Evolutionary conservation across 2,113 vertebrate genomes (phyloP).

Genomic region (Pygoscelis adeliae): DNA sequence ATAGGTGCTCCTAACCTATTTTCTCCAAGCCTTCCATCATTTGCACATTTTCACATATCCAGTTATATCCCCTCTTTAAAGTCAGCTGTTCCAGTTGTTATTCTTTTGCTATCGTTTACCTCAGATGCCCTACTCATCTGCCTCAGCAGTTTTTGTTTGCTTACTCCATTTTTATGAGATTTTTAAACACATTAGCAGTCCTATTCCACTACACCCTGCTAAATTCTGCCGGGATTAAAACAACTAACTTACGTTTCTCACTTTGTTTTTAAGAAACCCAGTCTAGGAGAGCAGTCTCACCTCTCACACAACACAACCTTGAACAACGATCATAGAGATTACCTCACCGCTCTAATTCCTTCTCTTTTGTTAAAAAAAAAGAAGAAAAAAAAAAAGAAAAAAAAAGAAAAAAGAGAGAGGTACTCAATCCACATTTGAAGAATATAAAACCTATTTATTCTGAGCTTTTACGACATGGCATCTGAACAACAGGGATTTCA

Average conservation of each 20-base stretch:
- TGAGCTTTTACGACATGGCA: accelerated
- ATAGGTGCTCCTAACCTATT: background rate
- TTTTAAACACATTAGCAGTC: background rate
- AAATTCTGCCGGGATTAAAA: background rate
- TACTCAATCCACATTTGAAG: background rate
- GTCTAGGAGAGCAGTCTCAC: background rate
- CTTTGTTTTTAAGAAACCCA: background rate
- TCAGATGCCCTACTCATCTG: background rate
- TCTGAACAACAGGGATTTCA: background rate
- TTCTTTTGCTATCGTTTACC: background rate
- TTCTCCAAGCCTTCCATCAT: background rate
- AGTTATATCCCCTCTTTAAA: background rate
- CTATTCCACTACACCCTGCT: background rate
- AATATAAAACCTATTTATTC: background rate
- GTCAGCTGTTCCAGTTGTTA: background rate
- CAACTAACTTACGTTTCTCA: background rate
- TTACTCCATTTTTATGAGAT: background rate
- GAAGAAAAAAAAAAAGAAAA: too few relatives aligned
- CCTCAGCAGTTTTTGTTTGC: background rate
- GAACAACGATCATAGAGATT: background rate
- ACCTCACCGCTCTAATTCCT: background rate
- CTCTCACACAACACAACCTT: background rate
- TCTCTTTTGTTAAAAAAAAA: background rate
- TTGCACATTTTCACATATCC: background rate
- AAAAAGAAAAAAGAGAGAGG: too few relatives aligned